A percentile compares a stretch with the other conserved stretches of the same genome.
These are phyloP conservation scores for Drosophila pruinosa DNA, from an alignment of 1,140 invertebrate genomes.

Conservation along the genomic window DNA sequence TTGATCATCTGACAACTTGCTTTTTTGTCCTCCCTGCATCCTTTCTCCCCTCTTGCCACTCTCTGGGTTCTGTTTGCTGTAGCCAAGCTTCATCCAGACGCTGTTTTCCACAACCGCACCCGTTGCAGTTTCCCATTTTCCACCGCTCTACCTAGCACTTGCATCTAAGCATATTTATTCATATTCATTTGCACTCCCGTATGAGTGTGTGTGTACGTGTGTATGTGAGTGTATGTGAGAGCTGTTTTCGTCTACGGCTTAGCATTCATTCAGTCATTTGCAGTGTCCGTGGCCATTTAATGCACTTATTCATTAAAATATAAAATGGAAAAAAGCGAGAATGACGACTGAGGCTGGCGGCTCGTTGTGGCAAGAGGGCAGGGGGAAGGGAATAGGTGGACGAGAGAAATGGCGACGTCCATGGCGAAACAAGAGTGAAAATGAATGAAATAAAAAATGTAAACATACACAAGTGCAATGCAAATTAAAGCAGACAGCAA, in stretches of 20 bases:
- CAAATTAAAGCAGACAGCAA: conserved; percentile 80
- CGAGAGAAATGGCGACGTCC: conserved; percentile 1
- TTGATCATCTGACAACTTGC: neutral
- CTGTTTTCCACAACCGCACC: neutral
- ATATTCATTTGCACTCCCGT: conserved; percentile 18
- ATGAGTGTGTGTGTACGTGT: neutral
- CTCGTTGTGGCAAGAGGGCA: no score
- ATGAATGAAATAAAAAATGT: conserved; percentile 81
- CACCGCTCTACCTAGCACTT: conserved; percentile 1
- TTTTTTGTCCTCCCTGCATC: neutral
- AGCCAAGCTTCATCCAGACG: neutral
- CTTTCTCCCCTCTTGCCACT: neutral
- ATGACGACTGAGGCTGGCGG: neutral
- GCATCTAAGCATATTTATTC: conserved; percentile 45
- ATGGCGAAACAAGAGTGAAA: conserved; percentile 71
- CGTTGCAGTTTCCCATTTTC: neutral
- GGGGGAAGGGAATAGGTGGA: no score
- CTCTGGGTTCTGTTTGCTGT: neutral
- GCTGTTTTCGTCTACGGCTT: conserved; percentile 49
- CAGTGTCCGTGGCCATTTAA: conserved; percentile 68
- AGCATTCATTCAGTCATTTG: conserved; percentile 68
- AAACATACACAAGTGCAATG: conserved; percentile 80
- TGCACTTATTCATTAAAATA: conserved; percentile 80
- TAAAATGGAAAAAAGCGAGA: conserved; percentile 30
- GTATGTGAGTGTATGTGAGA: neutral